These are phyloP conservation scores for Cossypha dichroa DNA, from an alignment of 2,797 vertebrate genomes.

Conservation along the genomic window DNA sequence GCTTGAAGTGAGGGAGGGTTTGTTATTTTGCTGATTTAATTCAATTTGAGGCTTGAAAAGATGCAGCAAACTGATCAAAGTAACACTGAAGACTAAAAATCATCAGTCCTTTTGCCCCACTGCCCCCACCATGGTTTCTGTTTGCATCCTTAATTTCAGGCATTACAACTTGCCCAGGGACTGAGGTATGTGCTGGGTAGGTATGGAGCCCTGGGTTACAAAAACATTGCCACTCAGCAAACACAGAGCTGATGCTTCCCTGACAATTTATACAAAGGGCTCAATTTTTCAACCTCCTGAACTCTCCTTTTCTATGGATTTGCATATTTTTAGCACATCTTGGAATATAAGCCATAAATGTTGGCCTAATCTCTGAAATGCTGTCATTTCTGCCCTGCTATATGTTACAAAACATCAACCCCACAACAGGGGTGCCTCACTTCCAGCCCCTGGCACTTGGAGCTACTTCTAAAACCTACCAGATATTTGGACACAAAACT, in stretches of 20 bases:
- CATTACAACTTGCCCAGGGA: neutral
- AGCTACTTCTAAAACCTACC: conserved; percentile 6
- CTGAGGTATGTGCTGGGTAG: accelerated
- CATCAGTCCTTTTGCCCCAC: neutral
- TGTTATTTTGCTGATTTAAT: neutral
- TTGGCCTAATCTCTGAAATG: neutral
- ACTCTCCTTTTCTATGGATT: neutral
- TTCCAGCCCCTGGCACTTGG: neutral
- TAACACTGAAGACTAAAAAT: neutral
- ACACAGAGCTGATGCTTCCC: neutral
- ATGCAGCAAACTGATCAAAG: neutral
- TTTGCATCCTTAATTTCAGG: neutral
- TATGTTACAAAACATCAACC: neutral
- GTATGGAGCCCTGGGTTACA: neutral
- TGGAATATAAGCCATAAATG: neutral
- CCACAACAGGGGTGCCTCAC: neutral
- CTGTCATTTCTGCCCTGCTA: neutral
- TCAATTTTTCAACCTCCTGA: neutral
- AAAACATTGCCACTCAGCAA: neutral
- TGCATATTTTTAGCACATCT: neutral
- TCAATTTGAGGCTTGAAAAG: neutral
- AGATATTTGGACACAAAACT: conserved; percentile 4
- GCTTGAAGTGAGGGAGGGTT: neutral
- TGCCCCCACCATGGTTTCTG: neutral
- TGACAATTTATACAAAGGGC: neutral